Evolutionary conservation across 35 echinoderm and acorn worm species (phyloP).

Genomic region (Amphiura filiformis): DNA sequence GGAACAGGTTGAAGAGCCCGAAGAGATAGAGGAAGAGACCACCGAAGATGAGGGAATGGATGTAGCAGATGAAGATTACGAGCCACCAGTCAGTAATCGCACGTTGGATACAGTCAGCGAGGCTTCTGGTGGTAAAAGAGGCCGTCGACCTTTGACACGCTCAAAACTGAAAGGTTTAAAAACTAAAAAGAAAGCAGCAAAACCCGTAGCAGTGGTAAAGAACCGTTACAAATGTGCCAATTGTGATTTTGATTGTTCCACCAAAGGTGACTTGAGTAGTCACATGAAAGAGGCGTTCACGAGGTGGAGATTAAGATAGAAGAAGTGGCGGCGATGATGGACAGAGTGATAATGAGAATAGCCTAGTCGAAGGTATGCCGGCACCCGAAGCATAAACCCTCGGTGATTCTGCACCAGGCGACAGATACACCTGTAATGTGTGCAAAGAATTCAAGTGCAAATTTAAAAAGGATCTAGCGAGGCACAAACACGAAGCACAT

Average conservation of each 20-base stretch:
- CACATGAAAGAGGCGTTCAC: not conserved
- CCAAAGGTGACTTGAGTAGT: not conserved
- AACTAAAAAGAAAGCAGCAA: no score
- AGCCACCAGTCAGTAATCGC: not conserved
- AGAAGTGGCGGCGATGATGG: not conserved
- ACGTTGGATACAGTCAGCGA: not conserved
- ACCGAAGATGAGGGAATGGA: not conserved
- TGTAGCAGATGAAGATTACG: not conserved
- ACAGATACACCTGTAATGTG: slow-evolving; percentile 23
- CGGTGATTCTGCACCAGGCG: not conserved
- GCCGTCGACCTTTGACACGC: not conserved
- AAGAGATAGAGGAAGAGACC: not conserved
- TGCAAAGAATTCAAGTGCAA: slow-evolving; percentile 25
- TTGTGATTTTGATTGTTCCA: slow-evolving; percentile 9
- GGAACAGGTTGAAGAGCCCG: not conserved
- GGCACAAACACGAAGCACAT: slow-evolving; percentile 25
- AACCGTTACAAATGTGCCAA: not conserved
- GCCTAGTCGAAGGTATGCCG: not conserved
- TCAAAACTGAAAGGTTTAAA: not conserved
- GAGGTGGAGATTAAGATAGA: not conserved
- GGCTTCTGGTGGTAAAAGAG: not conserved
- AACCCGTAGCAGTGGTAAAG: no score
- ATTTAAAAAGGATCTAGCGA: slow-evolving; percentile 43
- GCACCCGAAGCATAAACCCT: not conserved
- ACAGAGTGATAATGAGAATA: not conserved